Evolutionary conservation across 2,797 vertebrate species (phyloP).

Genomic region (Falco rusticolus): DNA sequence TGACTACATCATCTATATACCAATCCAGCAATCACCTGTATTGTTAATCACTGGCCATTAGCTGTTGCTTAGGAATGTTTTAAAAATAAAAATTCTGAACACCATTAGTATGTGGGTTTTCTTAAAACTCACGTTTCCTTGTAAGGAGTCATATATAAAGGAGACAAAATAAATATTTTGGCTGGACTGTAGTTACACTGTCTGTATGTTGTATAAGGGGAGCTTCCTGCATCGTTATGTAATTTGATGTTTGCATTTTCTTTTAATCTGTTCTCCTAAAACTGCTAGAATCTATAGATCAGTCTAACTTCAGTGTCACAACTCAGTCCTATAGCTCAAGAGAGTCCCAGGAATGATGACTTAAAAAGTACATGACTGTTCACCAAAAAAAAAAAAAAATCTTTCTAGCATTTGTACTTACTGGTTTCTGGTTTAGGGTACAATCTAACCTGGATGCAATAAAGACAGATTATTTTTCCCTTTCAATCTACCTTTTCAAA

Average conservation of each 20-base stretch:
- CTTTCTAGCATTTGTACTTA: neutral
- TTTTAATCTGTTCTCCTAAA: neutral
- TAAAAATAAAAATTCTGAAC: neutral
- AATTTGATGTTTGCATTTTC: neutral
- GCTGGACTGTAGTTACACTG: neutral
- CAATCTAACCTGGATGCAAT: neutral
- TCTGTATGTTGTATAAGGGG: neutral
- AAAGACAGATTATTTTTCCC: neutral
- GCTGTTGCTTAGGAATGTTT: neutral
- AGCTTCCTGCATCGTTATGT: neutral
- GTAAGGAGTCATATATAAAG: neutral
- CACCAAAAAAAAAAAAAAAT: neutral
- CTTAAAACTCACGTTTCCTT: neutral
- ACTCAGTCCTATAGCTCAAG: neutral
- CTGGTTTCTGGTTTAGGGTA: neutral
- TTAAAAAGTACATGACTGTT: neutral
- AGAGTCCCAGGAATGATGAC: neutral
- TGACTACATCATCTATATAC: neutral
- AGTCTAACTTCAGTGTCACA: neutral
- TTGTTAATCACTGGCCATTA: neutral
- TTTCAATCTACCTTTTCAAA: neutral
- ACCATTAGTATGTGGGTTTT: neutral
- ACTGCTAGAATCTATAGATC: neutral
- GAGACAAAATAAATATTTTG: neutral
- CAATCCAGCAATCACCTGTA: neutral